Percentiles rank a stretch among this genome's conserved stretches.
Conservation (phyloP, 2,888 invertebrate genomes). For the Coelopa pilipes region DNA sequence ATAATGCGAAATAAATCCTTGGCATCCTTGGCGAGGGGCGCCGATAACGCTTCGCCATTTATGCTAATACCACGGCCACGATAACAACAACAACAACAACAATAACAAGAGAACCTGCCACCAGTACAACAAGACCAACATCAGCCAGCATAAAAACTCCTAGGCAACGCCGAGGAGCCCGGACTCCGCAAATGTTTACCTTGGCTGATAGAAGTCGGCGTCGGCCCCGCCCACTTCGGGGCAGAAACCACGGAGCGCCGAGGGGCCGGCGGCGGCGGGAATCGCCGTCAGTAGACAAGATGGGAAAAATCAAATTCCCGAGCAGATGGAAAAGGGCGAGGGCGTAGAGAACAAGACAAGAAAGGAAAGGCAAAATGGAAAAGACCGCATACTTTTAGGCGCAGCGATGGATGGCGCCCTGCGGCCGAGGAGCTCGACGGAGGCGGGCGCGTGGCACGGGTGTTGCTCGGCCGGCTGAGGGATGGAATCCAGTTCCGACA, state of each 20-base stretch:
- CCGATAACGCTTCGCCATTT: background rate
- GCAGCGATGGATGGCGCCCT: background rate
- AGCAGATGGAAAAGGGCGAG: background rate
- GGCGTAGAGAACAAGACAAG: background rate
- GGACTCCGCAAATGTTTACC: too few relatives aligned
- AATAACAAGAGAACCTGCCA: background rate
- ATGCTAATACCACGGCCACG: background rate
- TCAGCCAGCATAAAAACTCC: background rate
- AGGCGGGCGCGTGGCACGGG: too few relatives aligned
- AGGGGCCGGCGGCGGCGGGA: background rate
- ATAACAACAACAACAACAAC: conserved; percentile 10
- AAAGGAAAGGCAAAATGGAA: background rate
- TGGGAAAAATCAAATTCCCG: background rate
- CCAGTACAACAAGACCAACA: conserved; percentile 8
- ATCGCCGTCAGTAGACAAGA: background rate
- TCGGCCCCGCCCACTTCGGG: too few relatives aligned
- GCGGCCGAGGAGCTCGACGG: too few relatives aligned
- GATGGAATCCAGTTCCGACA: background rate
- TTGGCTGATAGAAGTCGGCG: too few relatives aligned
- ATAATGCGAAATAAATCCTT: too few relatives aligned
- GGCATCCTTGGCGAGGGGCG: background rate
- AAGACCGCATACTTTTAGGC: conserved; percentile 11
- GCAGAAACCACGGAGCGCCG: background rate
- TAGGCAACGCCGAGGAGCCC: background rate
- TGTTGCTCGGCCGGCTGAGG: too few relatives aligned